Base-by-base conservation (phyloP, 2,888 invertebrate genomes). In the Melikaiella ostensackeni region DNA sequence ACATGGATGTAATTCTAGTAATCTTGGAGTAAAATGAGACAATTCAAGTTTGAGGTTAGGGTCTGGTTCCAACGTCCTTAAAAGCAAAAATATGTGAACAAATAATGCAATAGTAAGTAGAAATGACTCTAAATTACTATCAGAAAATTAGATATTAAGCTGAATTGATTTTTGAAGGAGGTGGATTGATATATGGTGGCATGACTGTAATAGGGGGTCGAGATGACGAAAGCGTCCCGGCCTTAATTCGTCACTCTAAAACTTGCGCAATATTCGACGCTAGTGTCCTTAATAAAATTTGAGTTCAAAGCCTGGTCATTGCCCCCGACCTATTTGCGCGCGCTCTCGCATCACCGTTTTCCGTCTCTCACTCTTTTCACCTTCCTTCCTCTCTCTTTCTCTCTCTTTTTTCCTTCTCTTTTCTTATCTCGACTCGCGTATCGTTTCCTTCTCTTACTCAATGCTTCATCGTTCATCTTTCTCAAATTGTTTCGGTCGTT, bases 261-360 rank as follows among this genome's bases (percentile, higher is more conserved):
- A 78, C 75, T 80, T 80, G 80, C 76, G 79, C 78, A 81, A 80
- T 64, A 77, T 77, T 77, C 76, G 27, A 76, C 78, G 78, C 79
- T 75, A 76, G 77, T 81, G 73, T 78, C 77, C 80, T 80, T 82
- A 82, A 80, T 82, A 79, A 82, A 80, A 80, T 80, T 79, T 79
- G 73, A 77, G 78, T 77, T 70, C 76, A 74, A 38, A 75, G 75
- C 55, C 13, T 79, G 80, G 79, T 82, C 80, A 79, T 80, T 82
- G 79, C 80, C 79, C 74, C 78, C 77, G 82, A 82, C 82, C 79
- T 63, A 77, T 80, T 82, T 82, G 55, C 66, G 38, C 78, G 61
- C 59, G 35, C 76, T 76, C 73, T 61, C 74, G 59, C 38, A 46
- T 64, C 57, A 62, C 27, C 70, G 61, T 74, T 38, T 66, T 75